phyloP scores from a whole-genome alignment of 2,113 vertebrate genomes.

The Pan troglodytes region DNA sequence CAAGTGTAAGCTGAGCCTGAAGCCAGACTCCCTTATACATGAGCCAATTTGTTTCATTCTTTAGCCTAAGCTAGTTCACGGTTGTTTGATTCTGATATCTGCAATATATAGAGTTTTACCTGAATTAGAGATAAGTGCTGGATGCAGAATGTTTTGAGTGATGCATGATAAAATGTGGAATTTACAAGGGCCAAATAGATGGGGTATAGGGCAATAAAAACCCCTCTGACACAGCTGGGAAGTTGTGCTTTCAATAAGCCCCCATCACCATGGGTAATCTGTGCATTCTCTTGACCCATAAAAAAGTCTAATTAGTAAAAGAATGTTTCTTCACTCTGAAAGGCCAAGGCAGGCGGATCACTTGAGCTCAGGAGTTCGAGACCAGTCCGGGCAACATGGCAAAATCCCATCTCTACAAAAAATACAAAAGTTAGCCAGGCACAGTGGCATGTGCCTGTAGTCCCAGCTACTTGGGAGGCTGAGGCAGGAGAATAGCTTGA shows the following conservation, averaged over 20 bases:
- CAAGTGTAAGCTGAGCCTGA: background rate
- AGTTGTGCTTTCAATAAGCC: background rate
- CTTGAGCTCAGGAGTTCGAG: too few species aligned
- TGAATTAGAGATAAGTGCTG: background rate
- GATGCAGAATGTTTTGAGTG: background rate
- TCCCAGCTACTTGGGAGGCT: too few species aligned
- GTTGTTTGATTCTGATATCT: background rate
- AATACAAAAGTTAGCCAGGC: too few species aligned
- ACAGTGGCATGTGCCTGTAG: too few species aligned
- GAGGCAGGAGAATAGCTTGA: too few species aligned
- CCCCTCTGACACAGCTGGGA: background rate
- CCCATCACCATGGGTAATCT: background rate
- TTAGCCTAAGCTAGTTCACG: background rate
- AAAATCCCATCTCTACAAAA: too few species aligned
- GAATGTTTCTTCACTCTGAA: too few species aligned
- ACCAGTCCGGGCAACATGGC: too few species aligned
- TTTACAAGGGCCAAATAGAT: background rate
- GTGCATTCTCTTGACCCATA: background rate
- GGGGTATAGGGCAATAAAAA: background rate
- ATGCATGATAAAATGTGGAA: background rate
- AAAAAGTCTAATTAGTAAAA: background rate
- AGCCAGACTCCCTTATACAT: background rate
- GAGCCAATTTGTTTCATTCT: background rate
- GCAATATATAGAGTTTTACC: background rate
- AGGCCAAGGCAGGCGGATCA: too few species aligned